phyloP scores from a whole-genome alignment of 1,140 invertebrate genomes.

The Atta texana region DNA sequence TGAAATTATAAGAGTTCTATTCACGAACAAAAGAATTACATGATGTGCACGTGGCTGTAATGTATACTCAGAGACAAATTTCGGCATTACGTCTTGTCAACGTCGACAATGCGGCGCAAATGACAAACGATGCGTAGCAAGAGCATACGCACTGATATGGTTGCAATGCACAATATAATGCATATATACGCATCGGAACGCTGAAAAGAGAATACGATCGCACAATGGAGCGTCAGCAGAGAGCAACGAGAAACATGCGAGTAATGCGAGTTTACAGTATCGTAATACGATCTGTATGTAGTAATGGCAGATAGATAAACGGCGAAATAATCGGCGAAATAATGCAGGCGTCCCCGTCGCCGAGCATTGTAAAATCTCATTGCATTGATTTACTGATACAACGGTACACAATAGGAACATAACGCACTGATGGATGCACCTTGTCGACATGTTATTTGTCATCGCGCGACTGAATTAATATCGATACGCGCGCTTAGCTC shows the following conservation, averaged over 20 bases:
- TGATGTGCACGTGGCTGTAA: neutral
- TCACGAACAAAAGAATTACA: neutral
- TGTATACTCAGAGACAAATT: conserved; percentile 1
- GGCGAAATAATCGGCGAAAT: conserved; percentile 44
- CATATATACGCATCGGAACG: neutral
- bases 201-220: conserved; percentile 9
- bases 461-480: conserved; percentile 45
- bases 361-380: neutral
- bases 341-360: neutral
- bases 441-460: conserved; percentile 67
- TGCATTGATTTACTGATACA: conserved; percentile 33
- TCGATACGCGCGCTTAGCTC: neutral
- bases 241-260: neutral
- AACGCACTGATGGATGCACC: conserved; percentile 54
- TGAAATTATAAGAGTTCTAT: neutral
- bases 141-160: neutral
- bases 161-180: neutral
- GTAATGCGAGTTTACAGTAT: conserved; percentile 49
- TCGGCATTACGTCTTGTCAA: conserved; percentile 20
- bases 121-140: neutral
- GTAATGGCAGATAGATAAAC: conserved; percentile 37
- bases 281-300: conserved; percentile 25
- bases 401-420: conserved; percentile 49
- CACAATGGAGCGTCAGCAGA: neutral
- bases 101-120: conserved; percentile 36